These are phyloP conservation scores for Antrozous pallidus DNA, from an alignment of 2,797 vertebrate genomes.

Conservation along the genomic window DNA sequence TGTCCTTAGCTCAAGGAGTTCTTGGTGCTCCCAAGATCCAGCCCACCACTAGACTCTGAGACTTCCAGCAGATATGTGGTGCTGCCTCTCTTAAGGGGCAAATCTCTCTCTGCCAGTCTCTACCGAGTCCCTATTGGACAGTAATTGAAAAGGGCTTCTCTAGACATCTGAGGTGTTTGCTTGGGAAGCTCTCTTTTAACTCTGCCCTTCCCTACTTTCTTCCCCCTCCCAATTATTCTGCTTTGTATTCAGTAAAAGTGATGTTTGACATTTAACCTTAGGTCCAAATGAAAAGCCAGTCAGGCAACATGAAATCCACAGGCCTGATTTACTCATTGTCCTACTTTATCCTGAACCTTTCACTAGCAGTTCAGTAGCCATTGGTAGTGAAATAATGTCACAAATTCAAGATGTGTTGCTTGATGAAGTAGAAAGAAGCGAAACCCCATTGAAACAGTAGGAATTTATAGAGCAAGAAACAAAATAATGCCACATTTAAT, in stretches of 20 bases:
- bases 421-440: neutral
- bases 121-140: neutral
- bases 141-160: neutral
- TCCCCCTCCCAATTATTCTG: neutral
- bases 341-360: conserved; percentile 31
- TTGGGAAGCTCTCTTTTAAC: neutral
- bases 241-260: neutral
- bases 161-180: neutral
- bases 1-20: neutral
- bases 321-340: neutral
- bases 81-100: neutral
- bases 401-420: neutral
- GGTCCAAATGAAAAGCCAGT: neutral
- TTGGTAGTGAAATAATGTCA: neutral
- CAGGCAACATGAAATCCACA: neutral
- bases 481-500: neutral
- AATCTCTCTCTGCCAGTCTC: neutral
- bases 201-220: neutral
- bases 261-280: neutral
- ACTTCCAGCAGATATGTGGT: neutral
- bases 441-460: neutral
- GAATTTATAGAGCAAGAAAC: conserved; percentile 1
- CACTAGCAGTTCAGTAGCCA: neutral
- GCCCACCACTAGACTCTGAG: neutral
- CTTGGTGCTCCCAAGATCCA: neutral